These are phyloP conservation scores for Drosophila mojavensis DNA, from an alignment of 1,140 invertebrate species.

Conservation along the genomic window DNA sequence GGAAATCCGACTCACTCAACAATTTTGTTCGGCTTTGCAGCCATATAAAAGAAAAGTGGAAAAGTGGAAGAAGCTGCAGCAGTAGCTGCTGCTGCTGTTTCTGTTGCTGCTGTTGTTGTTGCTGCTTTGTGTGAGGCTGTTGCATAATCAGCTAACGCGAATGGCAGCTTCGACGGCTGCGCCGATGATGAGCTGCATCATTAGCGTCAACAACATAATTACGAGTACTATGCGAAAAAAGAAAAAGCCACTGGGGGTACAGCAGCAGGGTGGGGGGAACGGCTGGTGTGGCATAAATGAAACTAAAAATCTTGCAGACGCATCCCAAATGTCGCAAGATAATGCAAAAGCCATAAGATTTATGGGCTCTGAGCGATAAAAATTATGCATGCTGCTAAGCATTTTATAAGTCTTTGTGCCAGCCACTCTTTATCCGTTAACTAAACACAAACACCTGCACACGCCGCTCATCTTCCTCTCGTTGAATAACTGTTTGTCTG, in stretches of 20 bases:
- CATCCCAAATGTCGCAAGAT: conserved; percentile 44
- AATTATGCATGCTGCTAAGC: conserved; percentile 70
- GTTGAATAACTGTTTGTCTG: conserved; percentile 64
- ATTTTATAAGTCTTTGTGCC: conserved; percentile 46
- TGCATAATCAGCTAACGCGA: conserved; percentile 55
- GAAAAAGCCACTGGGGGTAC: conserved; percentile 40
- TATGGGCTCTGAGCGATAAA: conserved; percentile 66
- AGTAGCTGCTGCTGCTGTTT: background rate
- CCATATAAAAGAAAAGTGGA: background rate
- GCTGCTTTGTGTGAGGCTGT: conserved; percentile 36
- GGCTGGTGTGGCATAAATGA: conserved; percentile 10
- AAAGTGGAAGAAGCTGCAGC: too few species aligned
- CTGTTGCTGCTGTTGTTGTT: background rate
- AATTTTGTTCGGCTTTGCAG: conserved; percentile 10
- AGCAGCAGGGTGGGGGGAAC: background rate
- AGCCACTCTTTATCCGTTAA: background rate
- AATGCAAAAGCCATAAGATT: conserved; percentile 65
- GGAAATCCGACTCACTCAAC: conserved; percentile 11
- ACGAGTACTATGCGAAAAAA: conserved; percentile 70
- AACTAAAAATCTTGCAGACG: conserved; percentile 58
- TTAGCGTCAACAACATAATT: conserved; percentile 77
- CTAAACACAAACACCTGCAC: background rate
- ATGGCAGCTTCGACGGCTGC: conserved; percentile 36
- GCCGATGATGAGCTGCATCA: conserved; percentile 67
- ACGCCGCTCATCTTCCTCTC: conserved; percentile 6